Conservation (phyloP, 1,140 invertebrate species). For the Doryteuthis pealeii region DNA sequence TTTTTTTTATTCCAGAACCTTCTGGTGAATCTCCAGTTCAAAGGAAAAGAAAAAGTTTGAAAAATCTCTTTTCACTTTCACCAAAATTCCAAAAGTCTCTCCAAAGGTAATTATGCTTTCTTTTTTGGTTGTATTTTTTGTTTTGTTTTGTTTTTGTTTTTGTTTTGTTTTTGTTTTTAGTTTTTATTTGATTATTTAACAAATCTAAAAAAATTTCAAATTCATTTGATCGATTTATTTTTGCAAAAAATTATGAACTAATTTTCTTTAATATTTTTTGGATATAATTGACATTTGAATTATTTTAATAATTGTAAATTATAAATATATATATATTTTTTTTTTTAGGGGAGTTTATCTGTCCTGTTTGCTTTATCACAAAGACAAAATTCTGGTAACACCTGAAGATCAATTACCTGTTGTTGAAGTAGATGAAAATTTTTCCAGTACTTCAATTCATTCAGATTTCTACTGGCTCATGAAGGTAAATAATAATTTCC, state of each 20-base stretch:
- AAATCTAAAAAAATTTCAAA: too few relatives aligned
- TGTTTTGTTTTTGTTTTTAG: too few relatives aligned
- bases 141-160: too few relatives aligned
- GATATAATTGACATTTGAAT: too few relatives aligned
- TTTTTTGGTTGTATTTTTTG: too few relatives aligned
- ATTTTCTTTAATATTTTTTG: too few relatives aligned
- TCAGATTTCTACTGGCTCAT: slow-evolving; percentile 96
- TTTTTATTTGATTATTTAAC: too few relatives aligned
- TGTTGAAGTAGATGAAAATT: slow-evolving; percentile 94
- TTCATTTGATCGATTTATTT: too few relatives aligned
- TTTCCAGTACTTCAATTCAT: slow-evolving; percentile 80
- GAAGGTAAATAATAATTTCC: slow-evolving; percentile 81
- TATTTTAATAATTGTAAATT: too few relatives aligned
- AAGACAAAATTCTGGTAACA: slow-evolving; percentile 92
- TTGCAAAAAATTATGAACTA: too few relatives aligned
- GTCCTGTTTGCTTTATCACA: slow-evolving; percentile 87
- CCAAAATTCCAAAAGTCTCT: slow-evolving; percentile 94
- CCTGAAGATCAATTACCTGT: slow-evolving; percentile 95
- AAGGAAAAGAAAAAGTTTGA: slow-evolving; percentile 79
- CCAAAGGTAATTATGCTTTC: slow-evolving; percentile 69
- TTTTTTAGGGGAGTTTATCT: slow-evolving; percentile 81
- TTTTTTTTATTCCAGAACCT: slow-evolving; percentile 16
- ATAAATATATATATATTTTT: too few relatives aligned
- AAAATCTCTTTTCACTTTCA: slow-evolving; percentile 89
- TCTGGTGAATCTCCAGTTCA: slow-evolving; percentile 51